Percentiles rank a stretch among this genome's conserved stretches.
Conservation (phyloP, 2,888 invertebrate genomes). For the Thumatha senex region DNA sequence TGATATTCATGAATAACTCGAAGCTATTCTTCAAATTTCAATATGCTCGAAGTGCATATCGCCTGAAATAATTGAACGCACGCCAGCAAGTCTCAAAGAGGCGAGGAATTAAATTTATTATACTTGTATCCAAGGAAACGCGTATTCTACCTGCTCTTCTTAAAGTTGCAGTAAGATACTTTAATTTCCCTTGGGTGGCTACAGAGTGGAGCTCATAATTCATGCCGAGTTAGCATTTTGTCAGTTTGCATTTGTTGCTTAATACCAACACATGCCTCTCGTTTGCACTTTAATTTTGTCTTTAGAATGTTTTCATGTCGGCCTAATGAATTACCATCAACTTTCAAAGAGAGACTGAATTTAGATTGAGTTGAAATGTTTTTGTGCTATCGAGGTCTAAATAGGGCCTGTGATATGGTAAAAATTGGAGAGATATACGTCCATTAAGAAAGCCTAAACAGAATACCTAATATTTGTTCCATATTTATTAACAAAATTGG, state of each 20-base stretch:
- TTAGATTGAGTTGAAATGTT: conserved; percentile 43
- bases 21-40: neutral
- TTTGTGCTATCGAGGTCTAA: too few species aligned
- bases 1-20: too few species aligned
- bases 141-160: conserved; percentile 70
- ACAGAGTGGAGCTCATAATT: conserved; percentile 75
- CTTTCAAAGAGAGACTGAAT: conserved; percentile 42
- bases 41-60: conserved; percentile 17
- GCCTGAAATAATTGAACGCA: conserved; percentile 44
- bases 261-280: conserved; percentile 56
- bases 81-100: conserved; percentile 53
- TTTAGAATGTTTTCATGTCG: conserved; percentile 48
- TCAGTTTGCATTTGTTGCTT: conserved; percentile 76
- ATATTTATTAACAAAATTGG: too few species aligned
- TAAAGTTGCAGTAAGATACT: conserved; percentile 80
- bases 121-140: conserved; percentile 53
- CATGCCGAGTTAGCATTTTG: conserved; percentile 81
- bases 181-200: conserved; percentile 77
- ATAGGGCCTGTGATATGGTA: too few species aligned
- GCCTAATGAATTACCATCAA: conserved; percentile 52
- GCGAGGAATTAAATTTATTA: conserved; percentile 65
- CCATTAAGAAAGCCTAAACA: conserved; percentile 27
- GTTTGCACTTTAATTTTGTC: conserved; percentile 62
- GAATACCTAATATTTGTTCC: neutral
- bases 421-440: too few species aligned